phyloP scores from a whole-genome alignment of 2,113 vertebrate genomes.

The Nestor notabilis region DNA sequence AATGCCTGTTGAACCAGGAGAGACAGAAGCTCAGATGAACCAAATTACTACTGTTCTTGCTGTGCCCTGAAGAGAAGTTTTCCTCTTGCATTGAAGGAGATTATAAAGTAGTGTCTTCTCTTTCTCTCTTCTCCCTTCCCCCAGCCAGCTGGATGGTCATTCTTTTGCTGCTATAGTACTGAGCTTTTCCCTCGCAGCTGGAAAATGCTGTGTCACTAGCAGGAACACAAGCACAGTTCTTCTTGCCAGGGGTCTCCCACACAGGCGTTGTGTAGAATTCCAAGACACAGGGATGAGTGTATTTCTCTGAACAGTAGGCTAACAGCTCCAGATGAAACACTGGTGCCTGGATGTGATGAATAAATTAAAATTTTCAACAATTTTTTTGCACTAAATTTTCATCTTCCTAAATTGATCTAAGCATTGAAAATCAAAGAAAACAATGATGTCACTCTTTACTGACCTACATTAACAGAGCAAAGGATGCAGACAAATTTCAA shows the following conservation, averaged over 20 bases:
- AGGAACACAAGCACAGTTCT: neutral
- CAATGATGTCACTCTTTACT: neutral
- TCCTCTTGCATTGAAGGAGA: neutral
- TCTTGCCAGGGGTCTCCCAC: accelerated
- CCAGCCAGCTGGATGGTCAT: slow-evolving; percentile 23
- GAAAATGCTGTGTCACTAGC: slow-evolving; percentile 47
- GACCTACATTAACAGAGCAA: neutral
- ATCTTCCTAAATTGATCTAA: neutral
- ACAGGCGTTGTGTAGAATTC: neutral
- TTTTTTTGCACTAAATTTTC: neutral
- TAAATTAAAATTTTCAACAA: neutral
- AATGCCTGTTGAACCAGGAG: neutral
- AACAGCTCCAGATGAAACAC: neutral
- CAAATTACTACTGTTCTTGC: neutral
- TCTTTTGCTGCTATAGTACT: neutral
- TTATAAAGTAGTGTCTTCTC: neutral
- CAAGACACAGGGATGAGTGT: accelerated
- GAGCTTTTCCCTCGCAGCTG: slow-evolving; percentile 1
- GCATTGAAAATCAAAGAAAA: neutral
- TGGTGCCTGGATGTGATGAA: neutral
- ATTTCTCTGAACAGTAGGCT: neutral
- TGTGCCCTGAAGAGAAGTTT: neutral
- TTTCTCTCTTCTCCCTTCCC: neutral
- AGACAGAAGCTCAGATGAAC: neutral
- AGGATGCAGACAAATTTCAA: neutral